These are phyloP conservation scores for Tetraneura akinire DNA, from an alignment of 1,140 invertebrate species.

Conservation along the genomic window DNA sequence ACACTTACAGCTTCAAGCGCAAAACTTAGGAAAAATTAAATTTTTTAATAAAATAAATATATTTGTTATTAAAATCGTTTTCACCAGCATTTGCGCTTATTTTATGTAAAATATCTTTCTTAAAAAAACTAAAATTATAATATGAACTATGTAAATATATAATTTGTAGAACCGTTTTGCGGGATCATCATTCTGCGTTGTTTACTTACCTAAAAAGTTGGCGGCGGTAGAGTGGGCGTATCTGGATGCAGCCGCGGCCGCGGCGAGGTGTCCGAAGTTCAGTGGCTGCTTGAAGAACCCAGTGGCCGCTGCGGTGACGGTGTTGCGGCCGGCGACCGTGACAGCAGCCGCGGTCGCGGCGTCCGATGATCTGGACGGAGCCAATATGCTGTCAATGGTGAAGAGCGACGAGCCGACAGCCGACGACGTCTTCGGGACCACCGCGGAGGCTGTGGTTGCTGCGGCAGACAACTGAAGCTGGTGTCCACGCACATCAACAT, in stretches of 20 bases:
- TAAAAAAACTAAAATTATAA: too few relatives aligned
- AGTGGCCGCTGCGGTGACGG: slow-evolving; percentile 59
- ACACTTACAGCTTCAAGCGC: too few relatives aligned
- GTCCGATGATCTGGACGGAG: slow-evolving; percentile 62
- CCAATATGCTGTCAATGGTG: slow-evolving; percentile 80
- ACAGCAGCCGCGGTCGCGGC: slow-evolving; percentile 58
- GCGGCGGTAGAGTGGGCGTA: slow-evolving; percentile 66
- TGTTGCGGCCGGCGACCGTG: slow-evolving; percentile 61
- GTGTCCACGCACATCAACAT: slow-evolving; percentile 57
- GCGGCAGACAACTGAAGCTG: background rate
- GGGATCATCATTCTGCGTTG: too few relatives aligned
- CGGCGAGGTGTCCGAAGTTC: slow-evolving; percentile 62
- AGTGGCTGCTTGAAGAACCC: slow-evolving; percentile 62
- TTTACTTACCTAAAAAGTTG: slow-evolving; percentile 73
- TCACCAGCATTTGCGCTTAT: too few relatives aligned
- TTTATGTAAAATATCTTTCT: too few relatives aligned
- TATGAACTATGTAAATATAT: too few relatives aligned
- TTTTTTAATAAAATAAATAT: too few relatives aligned
- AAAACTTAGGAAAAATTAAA: too few relatives aligned
- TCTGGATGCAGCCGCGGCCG: slow-evolving; percentile 61
- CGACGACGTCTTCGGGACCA: slow-evolving; percentile 41
- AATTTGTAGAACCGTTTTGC: too few relatives aligned
- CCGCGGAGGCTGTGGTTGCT: background rate
- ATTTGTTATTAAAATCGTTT: too few relatives aligned
- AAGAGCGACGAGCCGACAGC: slow-evolving; percentile 59